A percentile compares a stretch with the other conserved stretches of the same genome.
These are phyloP conservation scores for Lumbricus terrestris DNA, from an alignment of 2,888 invertebrate species.

Conservation along the genomic window DNA sequence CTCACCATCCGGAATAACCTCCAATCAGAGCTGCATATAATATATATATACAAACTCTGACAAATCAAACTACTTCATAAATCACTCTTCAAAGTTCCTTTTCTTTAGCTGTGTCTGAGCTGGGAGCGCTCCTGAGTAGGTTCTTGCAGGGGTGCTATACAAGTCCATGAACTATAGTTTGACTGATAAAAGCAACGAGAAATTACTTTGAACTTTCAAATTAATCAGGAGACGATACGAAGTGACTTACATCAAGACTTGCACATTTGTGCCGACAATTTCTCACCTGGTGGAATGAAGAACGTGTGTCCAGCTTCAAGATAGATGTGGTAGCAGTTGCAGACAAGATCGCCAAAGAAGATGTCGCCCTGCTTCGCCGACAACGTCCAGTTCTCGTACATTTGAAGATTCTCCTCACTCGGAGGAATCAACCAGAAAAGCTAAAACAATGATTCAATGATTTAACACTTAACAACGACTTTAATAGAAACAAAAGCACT, in stretches of 20 bases:
- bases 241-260: not conserved
- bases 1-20: too few relatives aligned
- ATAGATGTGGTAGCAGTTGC: conserved; percentile 83
- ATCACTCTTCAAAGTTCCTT: too few relatives aligned
- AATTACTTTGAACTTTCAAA: too few relatives aligned
- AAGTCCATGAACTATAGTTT: too few relatives aligned
- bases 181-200: not conserved
- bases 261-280: not conserved
- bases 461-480: not conserved
- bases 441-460: conserved; percentile 41
- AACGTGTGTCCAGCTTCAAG: conserved; percentile 82
- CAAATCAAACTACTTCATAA: too few relatives aligned
- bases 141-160: too few relatives aligned
- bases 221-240: too few relatives aligned
- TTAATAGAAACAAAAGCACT: too few relatives aligned
- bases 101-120: too few relatives aligned
- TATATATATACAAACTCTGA: too few relatives aligned
- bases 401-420: conserved; percentile 84
- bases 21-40: too few relatives aligned
- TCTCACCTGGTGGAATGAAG: conserved; percentile 85
- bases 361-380: conserved; percentile 86
- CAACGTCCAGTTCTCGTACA: conserved; percentile 87
- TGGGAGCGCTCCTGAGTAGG: too few relatives aligned
- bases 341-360: conserved; percentile 94
- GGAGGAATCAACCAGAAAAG: conserved; percentile 78